Conservation (phyloP, 2,797 vertebrate genomes). For the Emydoidea blandingii region DNA sequence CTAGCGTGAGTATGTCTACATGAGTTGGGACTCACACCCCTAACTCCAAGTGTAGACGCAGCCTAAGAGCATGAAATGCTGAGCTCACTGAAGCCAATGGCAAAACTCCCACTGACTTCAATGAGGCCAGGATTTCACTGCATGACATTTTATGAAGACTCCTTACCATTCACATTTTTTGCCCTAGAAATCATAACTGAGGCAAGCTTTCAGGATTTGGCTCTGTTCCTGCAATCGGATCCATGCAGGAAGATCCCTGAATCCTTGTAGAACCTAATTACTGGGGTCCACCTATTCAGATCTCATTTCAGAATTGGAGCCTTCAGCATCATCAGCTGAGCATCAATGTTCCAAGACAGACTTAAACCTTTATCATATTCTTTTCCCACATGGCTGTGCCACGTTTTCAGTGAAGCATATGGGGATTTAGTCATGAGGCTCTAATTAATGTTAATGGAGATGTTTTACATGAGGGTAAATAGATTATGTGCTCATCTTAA, state of each 20-base stretch:
- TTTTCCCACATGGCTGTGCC: slow-evolving; percentile 18
- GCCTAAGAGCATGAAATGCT: neutral
- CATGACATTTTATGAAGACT: neutral
- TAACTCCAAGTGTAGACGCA: neutral
- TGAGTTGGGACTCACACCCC: neutral
- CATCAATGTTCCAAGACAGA: neutral
- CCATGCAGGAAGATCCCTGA: neutral
- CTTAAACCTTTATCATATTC: slow-evolving; percentile 21
- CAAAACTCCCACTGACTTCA: neutral
- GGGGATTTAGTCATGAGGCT: slow-evolving; percentile 45
- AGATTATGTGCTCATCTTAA: slow-evolving; percentile 52
- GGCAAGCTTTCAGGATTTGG: neutral
- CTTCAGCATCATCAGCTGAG: neutral
- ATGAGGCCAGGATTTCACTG: neutral
- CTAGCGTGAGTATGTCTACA: neutral
- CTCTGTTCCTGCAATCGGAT: neutral
- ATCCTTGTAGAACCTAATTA: neutral
- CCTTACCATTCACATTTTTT: neutral
- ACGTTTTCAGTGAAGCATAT: slow-evolving; percentile 26
- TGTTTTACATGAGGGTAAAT: slow-evolving; percentile 22
- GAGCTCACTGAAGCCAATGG: neutral
- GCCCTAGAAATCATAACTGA: neutral
- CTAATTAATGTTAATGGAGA: slow-evolving; percentile 59
- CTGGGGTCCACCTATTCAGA: neutral
- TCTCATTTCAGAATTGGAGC: neutral